Base-by-base conservation (phyloP, 2,888 invertebrate genomes). In the Ceriagrion tenellum region DNA sequence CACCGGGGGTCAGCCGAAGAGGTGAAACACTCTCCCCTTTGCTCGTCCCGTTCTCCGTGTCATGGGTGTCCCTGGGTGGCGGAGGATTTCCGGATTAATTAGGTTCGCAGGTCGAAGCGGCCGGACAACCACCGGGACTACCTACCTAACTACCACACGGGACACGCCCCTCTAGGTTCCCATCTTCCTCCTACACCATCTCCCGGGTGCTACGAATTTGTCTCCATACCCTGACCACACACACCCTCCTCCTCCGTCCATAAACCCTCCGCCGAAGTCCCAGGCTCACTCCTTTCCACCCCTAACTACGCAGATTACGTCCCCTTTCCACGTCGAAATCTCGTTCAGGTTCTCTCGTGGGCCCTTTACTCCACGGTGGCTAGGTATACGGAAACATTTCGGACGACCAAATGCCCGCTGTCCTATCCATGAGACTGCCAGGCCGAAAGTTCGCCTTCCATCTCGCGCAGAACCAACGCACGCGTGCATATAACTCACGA, bases 71-170 rank as follows among this genome's bases (percentile, higher is more conserved):
- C 59, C 16, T 26, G 47, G 93, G 93, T 63, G 93, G 63, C 35
- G 59, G 91, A 91, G 91, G 93, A 93, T 93, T 93, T 93, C 93
- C 93, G 93, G 93, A 93, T 93, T 93, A 93, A 93, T 93, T 93
- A 93, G 93, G 93, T 93, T n/a, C 93, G 91, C 91, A 55, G 63
- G 90, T 59, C 90, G 91, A 69, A 91, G 63, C 63, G 91, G n/a
- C 59, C 63, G 91, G 91, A 91, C 91, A 30, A 69, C 69, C 56
- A 47, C 93, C 69, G 69, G 40, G 47, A 8, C 81, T 35, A 81
- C 81, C 81, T 81, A 16, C 81, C 81, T 16, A 69, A 47, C 47
- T 47, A 59, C 93, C 93, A 13, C 20, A 59, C 59, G 59, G 91
- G 91, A 59, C 56, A 88, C 16, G 8, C 55, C 55, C 90, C 35